Evolutionary conservation across 37 sponge, comb jelly and placozoan species (phyloP).

Genomic region (Oopsacas minuta): DNA sequence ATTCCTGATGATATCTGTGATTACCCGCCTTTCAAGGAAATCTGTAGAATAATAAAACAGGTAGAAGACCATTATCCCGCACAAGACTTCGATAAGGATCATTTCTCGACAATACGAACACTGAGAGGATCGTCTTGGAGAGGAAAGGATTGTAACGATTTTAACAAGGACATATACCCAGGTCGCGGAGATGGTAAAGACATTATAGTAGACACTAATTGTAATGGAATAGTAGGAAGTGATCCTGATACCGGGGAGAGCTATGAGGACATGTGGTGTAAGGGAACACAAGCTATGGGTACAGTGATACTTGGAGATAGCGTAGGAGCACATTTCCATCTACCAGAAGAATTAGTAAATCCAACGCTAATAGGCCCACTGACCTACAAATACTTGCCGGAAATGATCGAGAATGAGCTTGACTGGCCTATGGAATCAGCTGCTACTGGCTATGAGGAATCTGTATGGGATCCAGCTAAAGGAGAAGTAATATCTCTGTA

Average conservation of each 20-base stretch:
- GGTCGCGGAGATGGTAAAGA: constrained; percentile 46
- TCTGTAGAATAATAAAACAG: constrained; percentile 54
- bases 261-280: constrained; percentile 71
- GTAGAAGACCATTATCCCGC: constrained; percentile 60
- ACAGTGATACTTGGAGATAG: constrained; percentile 70
- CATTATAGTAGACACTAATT: constrained; percentile 59
- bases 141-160: constrained; percentile 77
- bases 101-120: constrained; percentile 44
- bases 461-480: constrained; percentile 28
- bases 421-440: constrained; percentile 88
- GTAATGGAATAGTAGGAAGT: constrained; percentile 67
- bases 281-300: constrained; percentile 53
- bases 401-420: constrained; percentile 72
- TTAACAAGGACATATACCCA: constrained; percentile 37
- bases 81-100: constrained; percentile 59
- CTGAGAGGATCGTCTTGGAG: constrained; percentile 72
- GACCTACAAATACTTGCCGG: constrained; percentile 43
- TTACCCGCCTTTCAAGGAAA: constrained; percentile 29
- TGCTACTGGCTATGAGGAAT: constrained; percentile 53
- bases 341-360: constrained; percentile 60
- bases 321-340: constrained; percentile 79
- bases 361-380: constrained; percentile 38
- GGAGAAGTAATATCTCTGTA: constrained; percentile 75
- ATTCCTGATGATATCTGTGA: not conserved
- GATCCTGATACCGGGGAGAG: constrained; percentile 45